Base-by-base conservation (phyloP, 2,797 vertebrate genomes). In the Alfaro cultratus region DNA sequence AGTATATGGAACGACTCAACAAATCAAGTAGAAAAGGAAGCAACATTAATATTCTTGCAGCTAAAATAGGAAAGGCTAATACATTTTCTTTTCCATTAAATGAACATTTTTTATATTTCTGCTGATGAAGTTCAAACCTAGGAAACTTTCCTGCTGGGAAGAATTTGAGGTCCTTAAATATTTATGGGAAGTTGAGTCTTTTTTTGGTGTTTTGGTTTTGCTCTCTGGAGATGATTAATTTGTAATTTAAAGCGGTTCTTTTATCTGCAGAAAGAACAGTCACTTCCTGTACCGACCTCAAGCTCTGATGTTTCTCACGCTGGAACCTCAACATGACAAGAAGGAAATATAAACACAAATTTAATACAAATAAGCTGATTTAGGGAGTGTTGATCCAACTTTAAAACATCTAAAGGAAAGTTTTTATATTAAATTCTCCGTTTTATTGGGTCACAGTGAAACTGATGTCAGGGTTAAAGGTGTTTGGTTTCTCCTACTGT, bases 391-490 rank as follows among this genome's bases (percentile, higher is more conserved):
- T 70, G 67, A n/a, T 45, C 67, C 26, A 45, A n/a, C 39, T n/a
- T 41, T 70, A 26, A 43, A 43, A n/a, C 39, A 45, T n/a, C 23
- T 23, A 70, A 41, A n/a, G 67, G n/a, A 43, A 70, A 45, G 67
- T 36, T 43, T 43, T 43, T 7, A n/a, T 43, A 5, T 26, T 23
- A 29, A n/a, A 26, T 39, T 43, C 39, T 45, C 67, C 23, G 13
- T 70, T 26, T 41, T 15, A 13, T 45, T 26, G 21, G 39, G 34
- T 79, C 80, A 79, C 67, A 79, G 76, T 43, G 57, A 36, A 10
- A 53, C 83, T 73, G 86, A 87, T 78, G 36, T 4, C 23, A 31
- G n/a, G 79, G 83, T 85, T 80, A 75, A 70, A 86, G 84, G 84
- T 73, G 86, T 73, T 73, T 80, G 15, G 29, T 39, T 8, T 29